Percentiles rank a stretch among this genome's conserved stretches.
Conservation (phyloP, 2,888 invertebrate species). For the Odontocerum albicorne region DNA sequence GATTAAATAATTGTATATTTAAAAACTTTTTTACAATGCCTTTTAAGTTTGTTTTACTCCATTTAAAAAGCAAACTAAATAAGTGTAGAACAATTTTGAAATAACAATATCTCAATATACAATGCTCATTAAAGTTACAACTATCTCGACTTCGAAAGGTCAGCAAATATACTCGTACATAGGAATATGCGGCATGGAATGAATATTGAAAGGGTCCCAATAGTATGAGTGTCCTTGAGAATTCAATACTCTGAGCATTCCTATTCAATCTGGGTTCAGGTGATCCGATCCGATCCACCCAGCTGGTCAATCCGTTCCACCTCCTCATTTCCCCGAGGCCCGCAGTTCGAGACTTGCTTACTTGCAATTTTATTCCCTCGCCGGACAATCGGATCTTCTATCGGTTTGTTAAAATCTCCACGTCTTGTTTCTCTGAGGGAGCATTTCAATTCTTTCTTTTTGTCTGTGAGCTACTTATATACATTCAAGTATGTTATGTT, state of each 20-base stretch:
- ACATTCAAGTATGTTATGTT: too few relatives aligned
- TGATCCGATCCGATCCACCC: conserved; percentile 20
- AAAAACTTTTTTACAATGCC: too few relatives aligned
- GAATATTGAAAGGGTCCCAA: too few relatives aligned
- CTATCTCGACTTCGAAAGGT: too few relatives aligned
- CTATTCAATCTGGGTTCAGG: conserved; percentile 12
- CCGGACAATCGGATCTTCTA: conserved; percentile 18
- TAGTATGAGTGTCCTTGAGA: background rate
- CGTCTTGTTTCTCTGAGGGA: conserved; percentile 17
- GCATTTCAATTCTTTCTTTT: conserved; percentile 1
- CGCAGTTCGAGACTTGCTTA: conserved; percentile 28
- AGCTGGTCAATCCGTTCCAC: conserved; percentile 14
- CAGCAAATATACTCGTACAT: too few relatives aligned
- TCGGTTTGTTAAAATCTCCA: conserved; percentile 28
- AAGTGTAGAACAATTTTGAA: too few relatives aligned
- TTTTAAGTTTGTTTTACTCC: too few relatives aligned
- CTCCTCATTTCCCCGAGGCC: conserved; percentile 12
- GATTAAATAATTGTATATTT: too few relatives aligned
- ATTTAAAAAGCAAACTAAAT: too few relatives aligned
- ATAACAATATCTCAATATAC: too few relatives aligned
- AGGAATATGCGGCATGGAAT: background rate
- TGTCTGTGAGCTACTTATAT: conserved; percentile 8
- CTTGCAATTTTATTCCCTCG: conserved; percentile 31
- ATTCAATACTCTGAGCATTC: background rate
- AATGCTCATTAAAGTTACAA: too few relatives aligned